phyloP scores from a whole-genome alignment of 1,140 invertebrate genomes.

The Drosophila sproati region DNA sequence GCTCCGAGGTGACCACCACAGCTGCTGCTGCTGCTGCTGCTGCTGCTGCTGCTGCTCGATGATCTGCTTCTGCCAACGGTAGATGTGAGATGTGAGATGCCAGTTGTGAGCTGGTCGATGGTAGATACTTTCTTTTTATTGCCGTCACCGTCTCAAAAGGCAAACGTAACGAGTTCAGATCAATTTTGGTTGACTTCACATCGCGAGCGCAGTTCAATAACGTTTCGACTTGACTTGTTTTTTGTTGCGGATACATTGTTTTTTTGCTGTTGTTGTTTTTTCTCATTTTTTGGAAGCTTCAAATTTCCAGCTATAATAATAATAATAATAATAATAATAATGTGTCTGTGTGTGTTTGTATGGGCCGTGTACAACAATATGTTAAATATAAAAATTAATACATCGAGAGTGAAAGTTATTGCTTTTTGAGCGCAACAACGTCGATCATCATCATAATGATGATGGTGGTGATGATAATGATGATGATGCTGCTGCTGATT shows the following conservation, averaged over 20 bases:
- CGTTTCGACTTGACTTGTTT: conserved; percentile 64
- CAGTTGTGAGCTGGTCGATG: conserved; percentile 34
- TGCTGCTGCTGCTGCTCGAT: conserved; percentile 25
- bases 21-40: conserved; percentile 18
- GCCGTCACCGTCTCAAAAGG: conserved; percentile 61
- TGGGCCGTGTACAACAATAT: conserved; percentile 76
- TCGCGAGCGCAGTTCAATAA: conserved; percentile 63
- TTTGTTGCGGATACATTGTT: conserved; percentile 50
- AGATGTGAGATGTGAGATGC: conserved; percentile 24
- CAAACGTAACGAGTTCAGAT: conserved; percentile 81
- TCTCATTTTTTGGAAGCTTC: conserved; percentile 47
- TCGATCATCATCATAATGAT: conserved; percentile 60
- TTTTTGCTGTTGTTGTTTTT: conserved; percentile 39
- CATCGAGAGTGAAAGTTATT: conserved; percentile 84
- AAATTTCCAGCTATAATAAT: conserved; percentile 52
- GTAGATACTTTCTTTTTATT: conserved; percentile 83
- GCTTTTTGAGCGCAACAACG: conserved; percentile 60
- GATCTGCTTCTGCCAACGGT: conserved; percentile 34
- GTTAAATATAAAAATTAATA: conserved; percentile 84
- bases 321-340: conserved; percentile 15
- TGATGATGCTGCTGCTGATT: conserved; percentile 47
- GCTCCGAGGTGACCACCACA: conserved; percentile 11
- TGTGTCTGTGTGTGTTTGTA: conserved; percentile 34
- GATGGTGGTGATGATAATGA: conserved; percentile 45
- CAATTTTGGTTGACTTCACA: conserved; percentile 81